Conservation (phyloP, 2,113 vertebrate genomes). For the Procapra przewalskii region DNA sequence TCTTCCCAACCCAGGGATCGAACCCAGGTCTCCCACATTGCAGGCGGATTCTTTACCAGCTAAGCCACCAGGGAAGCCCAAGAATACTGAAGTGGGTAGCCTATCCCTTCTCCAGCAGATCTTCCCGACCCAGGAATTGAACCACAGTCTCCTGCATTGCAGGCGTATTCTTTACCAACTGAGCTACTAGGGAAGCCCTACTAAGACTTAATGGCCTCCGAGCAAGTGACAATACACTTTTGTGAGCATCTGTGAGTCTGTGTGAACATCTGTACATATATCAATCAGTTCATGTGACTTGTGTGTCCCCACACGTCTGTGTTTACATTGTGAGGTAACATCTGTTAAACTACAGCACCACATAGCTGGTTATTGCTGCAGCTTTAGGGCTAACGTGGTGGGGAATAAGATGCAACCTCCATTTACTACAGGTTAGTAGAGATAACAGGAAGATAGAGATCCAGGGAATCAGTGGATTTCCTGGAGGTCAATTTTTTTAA, state of each 20-base stretch:
- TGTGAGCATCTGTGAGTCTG: slow-evolving; percentile 9
- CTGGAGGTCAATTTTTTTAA: slow-evolving; percentile 50
- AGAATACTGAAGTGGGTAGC: neutral
- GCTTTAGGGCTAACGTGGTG: slow-evolving; percentile 44
- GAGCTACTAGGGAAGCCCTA: neutral
- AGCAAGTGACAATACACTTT: neutral
- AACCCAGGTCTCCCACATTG: neutral
- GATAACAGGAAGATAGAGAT: slow-evolving; percentile 22
- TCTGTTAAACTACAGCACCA: neutral
- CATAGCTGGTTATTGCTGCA: neutral
- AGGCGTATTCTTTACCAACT: neutral
- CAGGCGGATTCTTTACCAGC: neutral
- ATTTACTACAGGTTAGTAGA: slow-evolving; percentile 33
- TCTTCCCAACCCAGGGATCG: neutral
- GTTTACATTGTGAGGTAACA: neutral
- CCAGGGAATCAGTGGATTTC: slow-evolving; percentile 38
- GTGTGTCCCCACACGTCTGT: neutral
- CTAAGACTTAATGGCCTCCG: neutral
- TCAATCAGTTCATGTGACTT: neutral
- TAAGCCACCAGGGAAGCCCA: neutral
- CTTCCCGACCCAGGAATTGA: neutral
- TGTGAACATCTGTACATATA: neutral
- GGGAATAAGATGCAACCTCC: neutral
- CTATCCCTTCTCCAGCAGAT: neutral
- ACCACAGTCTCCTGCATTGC: neutral